phyloP scores from a whole-genome alignment of 2,113 vertebrate species.

The Hydrolagus affinis region DNA sequence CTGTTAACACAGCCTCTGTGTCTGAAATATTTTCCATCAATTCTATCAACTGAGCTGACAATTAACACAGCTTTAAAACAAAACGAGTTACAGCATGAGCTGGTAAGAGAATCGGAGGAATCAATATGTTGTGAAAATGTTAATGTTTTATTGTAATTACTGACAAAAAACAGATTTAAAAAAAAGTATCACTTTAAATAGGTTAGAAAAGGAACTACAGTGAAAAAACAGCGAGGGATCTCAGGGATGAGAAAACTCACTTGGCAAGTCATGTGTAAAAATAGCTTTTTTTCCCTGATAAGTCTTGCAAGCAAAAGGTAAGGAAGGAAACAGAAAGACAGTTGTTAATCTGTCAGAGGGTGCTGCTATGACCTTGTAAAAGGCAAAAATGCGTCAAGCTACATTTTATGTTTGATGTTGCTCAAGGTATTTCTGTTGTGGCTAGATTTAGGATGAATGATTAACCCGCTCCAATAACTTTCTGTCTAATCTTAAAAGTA shows the following conservation, averaged over 20 bases:
- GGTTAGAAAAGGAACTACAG: background rate
- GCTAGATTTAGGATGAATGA: background rate
- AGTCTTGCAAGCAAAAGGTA: background rate
- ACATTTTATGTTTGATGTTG: background rate
- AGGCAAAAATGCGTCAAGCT: background rate
- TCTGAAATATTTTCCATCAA: background rate
- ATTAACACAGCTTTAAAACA: background rate
- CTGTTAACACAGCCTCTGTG: background rate
- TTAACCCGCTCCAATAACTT: background rate
- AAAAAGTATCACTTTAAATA: background rate
- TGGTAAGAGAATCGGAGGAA: background rate
- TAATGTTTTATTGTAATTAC: background rate
- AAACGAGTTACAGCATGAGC: background rate
- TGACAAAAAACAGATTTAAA: constrained; percentile 1
- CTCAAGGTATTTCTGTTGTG: background rate
- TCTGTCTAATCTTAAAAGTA: background rate
- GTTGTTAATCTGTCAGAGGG: constrained; percentile 3
- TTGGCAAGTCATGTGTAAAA: background rate
- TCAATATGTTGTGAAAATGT: background rate
- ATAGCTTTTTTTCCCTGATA: background rate
- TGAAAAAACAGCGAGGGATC: background rate
- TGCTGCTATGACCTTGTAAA: background rate
- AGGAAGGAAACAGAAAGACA: constrained; percentile 10
- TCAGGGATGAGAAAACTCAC: background rate
- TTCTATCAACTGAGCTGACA: too few relatives aligned